A percentile compares a stretch with the other conserved stretches of the same genome.
Conservation (phyloP, 2,888 invertebrate species). For the Torymus texanus region DNA sequence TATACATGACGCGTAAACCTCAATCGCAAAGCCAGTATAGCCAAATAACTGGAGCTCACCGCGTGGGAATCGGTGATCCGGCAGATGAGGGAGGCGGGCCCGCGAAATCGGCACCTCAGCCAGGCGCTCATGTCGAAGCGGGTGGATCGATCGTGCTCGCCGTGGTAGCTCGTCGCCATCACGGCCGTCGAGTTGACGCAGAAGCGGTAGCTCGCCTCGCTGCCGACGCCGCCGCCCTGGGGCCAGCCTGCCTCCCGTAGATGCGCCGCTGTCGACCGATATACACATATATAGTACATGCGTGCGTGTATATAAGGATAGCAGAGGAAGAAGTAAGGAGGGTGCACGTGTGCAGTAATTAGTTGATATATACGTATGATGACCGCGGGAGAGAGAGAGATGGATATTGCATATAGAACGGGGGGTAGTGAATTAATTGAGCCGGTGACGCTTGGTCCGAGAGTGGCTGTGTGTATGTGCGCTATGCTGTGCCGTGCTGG, state of each 20-base stretch:
- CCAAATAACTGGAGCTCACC: constrained; percentile 35
- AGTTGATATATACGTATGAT: too few species aligned
- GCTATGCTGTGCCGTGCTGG: too few species aligned
- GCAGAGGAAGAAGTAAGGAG: too few species aligned
- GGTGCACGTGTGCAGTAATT: too few species aligned
- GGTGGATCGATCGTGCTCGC: constrained; percentile 51
- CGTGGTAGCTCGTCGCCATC: constrained; percentile 7
- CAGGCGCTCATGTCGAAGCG: constrained; percentile 54
- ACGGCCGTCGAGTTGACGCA: constrained; percentile 56
- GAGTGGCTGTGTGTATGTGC: too few species aligned
- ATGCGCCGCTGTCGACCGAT: constrained; percentile 49
- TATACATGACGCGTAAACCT: too few species aligned
- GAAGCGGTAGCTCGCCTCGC: constrained; percentile 54
- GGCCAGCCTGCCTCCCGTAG: constrained; percentile 49
- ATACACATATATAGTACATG: too few species aligned
- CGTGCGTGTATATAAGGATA: too few species aligned
- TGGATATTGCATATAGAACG: too few species aligned
- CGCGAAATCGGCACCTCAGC: constrained; percentile 54
- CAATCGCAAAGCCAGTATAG: not conserved
- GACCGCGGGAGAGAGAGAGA: too few species aligned
- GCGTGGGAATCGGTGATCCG: constrained; percentile 51
- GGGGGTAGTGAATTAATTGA: too few species aligned
- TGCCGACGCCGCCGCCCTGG: not conserved
- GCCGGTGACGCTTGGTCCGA: too few species aligned
- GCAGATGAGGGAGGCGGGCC: constrained; percentile 51